Base-by-base conservation (phyloP, 2,888 invertebrate genomes). In the Troides helena region DNA sequence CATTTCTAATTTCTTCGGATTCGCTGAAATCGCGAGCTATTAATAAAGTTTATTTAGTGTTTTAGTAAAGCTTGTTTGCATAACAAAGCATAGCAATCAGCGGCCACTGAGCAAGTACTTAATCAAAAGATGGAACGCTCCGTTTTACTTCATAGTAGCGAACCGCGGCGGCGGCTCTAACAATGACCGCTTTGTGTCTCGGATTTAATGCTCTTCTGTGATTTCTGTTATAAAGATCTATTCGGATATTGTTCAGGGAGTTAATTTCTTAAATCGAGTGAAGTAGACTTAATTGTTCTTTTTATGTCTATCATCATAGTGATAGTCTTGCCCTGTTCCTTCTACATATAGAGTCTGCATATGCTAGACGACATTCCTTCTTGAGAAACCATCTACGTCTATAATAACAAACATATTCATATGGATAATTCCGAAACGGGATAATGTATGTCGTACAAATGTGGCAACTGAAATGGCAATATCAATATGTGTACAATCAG, bases 31-130 rank as follows among this genome's bases (percentile, higher is more conserved):
- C 64, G 62, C 60, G 21, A 43, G 63, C 60, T 70, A 70, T 67
- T 63, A 67, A 67, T 67, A 70, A 58, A 43, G 63, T 64, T 63
- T 70, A 70, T 67, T 70, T 67, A 43, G 63, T 67, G 63, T 67
- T 70, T 67, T 67, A 39, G 60, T 67, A 10, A 57, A 30, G 67
- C 63, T 66, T 70, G 70, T 70, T 70, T 67, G 21, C 53, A 70
- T 67, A 70, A 70, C 67, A 70, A 67, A 59, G 67, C 64, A 56
- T n/a, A 46, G 70, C 64, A 70, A 70, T 70, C 67, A 67, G 62
- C 61, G 46, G 18, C 66, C 30, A 43, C 57, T 43, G 63, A 36
- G 61, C 43, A 53, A 64, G 64, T 64, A n/a, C 70, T 67, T 36
- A 64, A 67, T 67, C 60, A 50, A 46, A 62, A 67, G 67, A 67